A percentile compares a stretch with the other conserved stretches of the same genome.
phyloP scores from a whole-genome alignment of 2,113 vertebrate genomes.

The Cyprinus carpio region DNA sequence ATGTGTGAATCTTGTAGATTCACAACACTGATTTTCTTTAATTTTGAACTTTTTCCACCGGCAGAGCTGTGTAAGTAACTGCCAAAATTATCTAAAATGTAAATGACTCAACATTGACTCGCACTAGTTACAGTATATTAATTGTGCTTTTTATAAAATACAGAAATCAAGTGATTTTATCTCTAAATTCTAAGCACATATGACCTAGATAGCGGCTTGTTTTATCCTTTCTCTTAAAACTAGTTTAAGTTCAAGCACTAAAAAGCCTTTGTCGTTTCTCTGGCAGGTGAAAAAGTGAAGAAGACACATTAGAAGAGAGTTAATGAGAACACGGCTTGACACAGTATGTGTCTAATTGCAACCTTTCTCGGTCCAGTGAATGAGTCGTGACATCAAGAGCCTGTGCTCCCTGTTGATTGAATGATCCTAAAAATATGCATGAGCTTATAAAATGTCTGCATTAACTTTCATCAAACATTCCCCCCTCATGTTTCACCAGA shows the following conservation, averaged over 20 bases:
- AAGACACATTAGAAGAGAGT: conserved; percentile 18
- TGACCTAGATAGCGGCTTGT: background rate
- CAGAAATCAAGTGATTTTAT: background rate
- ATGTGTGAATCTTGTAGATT: background rate
- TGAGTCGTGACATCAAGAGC: background rate
- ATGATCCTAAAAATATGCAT: background rate
- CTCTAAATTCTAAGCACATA: conserved; percentile 4
- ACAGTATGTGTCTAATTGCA: conserved; percentile 34
- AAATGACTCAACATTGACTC: background rate
- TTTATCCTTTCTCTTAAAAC: background rate
- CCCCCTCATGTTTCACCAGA: background rate
- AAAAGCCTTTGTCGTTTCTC: background rate
- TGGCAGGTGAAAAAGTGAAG: background rate
- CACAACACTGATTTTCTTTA: background rate
- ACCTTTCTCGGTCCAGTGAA: conserved; percentile 14
- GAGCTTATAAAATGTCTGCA: background rate
- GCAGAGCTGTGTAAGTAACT: background rate
- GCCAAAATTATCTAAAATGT: background rate
- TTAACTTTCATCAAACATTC: background rate
- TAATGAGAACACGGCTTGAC: conserved; percentile 32
- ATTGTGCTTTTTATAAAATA: background rate
- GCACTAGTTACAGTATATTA: background rate
- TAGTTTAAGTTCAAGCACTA: background rate
- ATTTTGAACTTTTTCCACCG: background rate
- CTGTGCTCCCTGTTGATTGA: conserved; percentile 25